phyloP scores from a whole-genome alignment of 2,888 invertebrate genomes.

The Plebejus argus region DNA sequence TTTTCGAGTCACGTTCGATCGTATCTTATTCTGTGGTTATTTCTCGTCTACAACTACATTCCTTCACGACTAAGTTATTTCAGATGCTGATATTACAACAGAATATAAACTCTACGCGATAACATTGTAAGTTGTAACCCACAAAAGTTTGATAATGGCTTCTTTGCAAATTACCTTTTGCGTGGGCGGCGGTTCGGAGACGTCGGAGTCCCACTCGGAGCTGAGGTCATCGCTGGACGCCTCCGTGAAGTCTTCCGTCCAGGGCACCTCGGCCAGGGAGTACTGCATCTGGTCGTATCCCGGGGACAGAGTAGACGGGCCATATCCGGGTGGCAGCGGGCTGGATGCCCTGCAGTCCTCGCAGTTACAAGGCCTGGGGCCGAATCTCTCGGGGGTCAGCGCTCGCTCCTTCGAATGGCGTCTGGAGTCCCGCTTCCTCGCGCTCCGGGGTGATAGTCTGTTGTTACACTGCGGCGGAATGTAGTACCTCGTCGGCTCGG shows the following conservation, averaged over 20 bases:
- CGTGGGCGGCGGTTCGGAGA: constrained; percentile 78
- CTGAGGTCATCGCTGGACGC: constrained; percentile 95
- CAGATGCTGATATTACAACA: not conserved
- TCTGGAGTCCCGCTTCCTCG: constrained; percentile 66
- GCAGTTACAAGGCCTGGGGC: constrained; percentile 72
- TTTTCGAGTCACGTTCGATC: constrained; percentile 15
- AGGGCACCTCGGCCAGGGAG: constrained; percentile 88
- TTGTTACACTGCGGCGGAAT: constrained; percentile 76
- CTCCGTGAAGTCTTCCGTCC: constrained; percentile 90
- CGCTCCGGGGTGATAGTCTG: constrained; percentile 69
- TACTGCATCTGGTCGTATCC: constrained; percentile 91
- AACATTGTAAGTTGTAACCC: constrained; percentile 7
- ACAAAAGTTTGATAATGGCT: constrained; percentile 3
- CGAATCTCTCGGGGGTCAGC: constrained; percentile 57
- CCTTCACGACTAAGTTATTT: not conserved
- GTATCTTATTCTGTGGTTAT: not conserved
- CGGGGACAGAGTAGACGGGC: constrained; percentile 73
- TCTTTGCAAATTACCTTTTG: constrained; percentile 57
- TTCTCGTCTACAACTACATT: not conserved
- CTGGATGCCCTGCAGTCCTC: constrained; percentile 78
- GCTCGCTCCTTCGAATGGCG: constrained; percentile 63
- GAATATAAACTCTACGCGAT: not conserved
- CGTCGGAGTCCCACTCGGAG: constrained; percentile 95
- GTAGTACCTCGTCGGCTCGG: constrained; percentile 69
- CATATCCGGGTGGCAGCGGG: constrained; percentile 73